Conservation (phyloP, 1,140 invertebrate species). For the Maniola jurtina region DNA sequence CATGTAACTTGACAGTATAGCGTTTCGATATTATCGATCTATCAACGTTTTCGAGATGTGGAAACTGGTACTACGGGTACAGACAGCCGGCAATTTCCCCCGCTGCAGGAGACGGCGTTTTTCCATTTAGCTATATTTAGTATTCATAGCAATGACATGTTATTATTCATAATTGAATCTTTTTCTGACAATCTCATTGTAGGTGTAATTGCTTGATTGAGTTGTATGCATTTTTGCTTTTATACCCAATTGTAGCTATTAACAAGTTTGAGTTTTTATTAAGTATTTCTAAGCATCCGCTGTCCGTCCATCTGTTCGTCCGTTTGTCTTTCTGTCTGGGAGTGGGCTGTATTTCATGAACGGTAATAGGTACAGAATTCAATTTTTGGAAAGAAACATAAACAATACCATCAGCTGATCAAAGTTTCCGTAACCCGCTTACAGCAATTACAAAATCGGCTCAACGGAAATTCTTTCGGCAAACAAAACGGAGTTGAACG, state of each 20-base stretch:
- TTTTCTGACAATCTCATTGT: not conserved
- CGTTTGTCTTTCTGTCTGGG: no score
- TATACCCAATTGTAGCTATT: no score
- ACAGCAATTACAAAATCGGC: not conserved
- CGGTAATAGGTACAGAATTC: no score
- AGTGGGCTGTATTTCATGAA: no score
- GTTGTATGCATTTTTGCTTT: conserved; percentile 3
- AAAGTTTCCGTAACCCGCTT: not conserved
- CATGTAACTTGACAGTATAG: no score
- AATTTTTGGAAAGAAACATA: no score
- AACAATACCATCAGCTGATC: not conserved
- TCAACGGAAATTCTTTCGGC: conserved; percentile 1
- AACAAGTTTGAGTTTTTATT: no score
- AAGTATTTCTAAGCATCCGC: no score
- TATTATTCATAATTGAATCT: conserved; percentile 1
- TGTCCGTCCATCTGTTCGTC: no score
- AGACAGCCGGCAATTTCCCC: conserved; percentile 11
- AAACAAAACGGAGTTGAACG: conserved; percentile 9
- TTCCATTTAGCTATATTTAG: conserved; percentile 18
- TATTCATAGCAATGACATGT: conserved; percentile 11
- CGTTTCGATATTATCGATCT: no score
- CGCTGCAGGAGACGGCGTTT: conserved; percentile 2
- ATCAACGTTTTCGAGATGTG: no score
- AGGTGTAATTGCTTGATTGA: not conserved
- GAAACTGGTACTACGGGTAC: no score